Percentiles rank a stretch among this genome's conserved stretches.
Evolutionary conservation across 2,888 invertebrate species (phyloP).

Genomic region (Lordiphosa andalusiaca): DNA sequence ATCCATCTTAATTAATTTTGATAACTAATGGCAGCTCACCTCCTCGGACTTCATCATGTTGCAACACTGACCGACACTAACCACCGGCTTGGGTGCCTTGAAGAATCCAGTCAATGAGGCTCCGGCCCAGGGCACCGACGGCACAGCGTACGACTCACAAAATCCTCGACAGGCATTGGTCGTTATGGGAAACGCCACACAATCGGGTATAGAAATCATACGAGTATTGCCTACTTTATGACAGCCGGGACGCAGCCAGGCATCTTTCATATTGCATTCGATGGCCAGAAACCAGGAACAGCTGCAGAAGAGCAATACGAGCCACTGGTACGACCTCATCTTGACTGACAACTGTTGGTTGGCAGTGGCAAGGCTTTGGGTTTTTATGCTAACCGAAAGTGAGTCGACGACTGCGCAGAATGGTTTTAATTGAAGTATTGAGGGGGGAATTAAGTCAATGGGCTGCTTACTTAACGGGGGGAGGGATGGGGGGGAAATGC

Average conservation of each 20-base stretch:
- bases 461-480: constrained; percentile 25
- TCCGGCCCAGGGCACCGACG: constrained; percentile 82
- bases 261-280: constrained; percentile 75
- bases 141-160: constrained; percentile 93
- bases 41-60: constrained; percentile 94
- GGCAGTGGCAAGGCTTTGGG: background rate
- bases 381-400: constrained; percentile 29
- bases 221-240: constrained; percentile 91
- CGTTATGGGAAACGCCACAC: constrained; percentile 90
- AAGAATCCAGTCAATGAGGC: constrained; percentile 44
- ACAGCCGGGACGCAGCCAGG: constrained; percentile 89
- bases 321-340: constrained; percentile 40
- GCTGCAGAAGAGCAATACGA: constrained; percentile 39
- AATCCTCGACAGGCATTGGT: constrained; percentile 94
- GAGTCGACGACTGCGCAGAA: constrained; percentile 39
- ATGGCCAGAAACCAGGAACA: constrained; percentile 24
- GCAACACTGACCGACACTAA: constrained; percentile 92
- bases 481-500: no score
- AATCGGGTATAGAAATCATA: constrained; percentile 90
- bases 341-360: constrained; percentile 7
- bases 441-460: constrained; percentile 23
- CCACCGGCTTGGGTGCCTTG: constrained; percentile 84
- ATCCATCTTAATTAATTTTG: no score
- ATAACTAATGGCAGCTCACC: constrained; percentile 64
- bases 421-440: background rate